Conservation (phyloP, 2,797 vertebrate genomes). For the Acropternis orthonyx region DNA sequence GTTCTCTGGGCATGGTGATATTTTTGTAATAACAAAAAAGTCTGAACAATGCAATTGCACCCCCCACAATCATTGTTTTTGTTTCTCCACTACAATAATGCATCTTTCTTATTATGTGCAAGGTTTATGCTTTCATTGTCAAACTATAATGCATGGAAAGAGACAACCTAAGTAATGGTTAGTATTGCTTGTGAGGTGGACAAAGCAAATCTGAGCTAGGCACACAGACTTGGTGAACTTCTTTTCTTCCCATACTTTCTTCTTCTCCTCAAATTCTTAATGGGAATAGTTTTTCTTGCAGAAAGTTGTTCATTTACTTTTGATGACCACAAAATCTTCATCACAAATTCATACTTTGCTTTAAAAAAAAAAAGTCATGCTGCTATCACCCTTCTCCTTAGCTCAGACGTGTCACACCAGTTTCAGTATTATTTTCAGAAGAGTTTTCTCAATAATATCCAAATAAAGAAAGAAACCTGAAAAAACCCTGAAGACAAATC, state of each 20-base stretch:
- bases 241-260: not conserved
- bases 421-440: not conserved
- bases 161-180: not conserved
- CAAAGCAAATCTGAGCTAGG: not conserved
- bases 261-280: not conserved
- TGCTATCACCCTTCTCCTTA: not conserved
- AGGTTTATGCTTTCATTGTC: not conserved
- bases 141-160: not conserved
- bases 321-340: not conserved
- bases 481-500: not conserved
- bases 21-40: slow-evolving; percentile 63
- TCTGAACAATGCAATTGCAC: slow-evolving; percentile 57
- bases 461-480: not conserved
- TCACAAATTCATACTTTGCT: not conserved
- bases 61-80: not conserved
- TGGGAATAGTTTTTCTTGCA: not conserved
- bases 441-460: not conserved
- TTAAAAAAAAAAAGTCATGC: not conserved
- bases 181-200: not conserved
- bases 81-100: slow-evolving; percentile 46
- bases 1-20: slow-evolving; percentile 58
- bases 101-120: slow-evolving; percentile 11
- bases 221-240: not conserved
- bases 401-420: not conserved
- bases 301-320: not conserved